phyloP scores from a whole-genome alignment of 1,140 invertebrate species.

The Stegodyphus dumicola region DNA sequence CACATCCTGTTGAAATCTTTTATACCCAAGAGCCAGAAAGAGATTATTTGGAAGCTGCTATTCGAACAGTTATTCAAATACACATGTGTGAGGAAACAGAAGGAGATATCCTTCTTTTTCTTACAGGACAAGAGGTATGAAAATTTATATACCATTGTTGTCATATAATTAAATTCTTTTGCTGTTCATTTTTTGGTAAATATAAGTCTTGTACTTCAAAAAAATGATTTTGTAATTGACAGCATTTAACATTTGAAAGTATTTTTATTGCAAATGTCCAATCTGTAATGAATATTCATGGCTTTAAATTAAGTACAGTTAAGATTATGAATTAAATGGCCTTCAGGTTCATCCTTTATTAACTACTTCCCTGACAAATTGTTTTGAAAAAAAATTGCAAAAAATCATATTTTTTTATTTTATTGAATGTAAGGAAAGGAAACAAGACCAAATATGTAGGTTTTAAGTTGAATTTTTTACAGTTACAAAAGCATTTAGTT shows the following conservation, averaged over 20 bases:
- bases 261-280: not conserved
- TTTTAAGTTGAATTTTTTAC: no score
- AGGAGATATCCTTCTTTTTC: conserved; percentile 94
- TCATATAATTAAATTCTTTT: not conserved
- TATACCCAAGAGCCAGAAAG: conserved; percentile 98
- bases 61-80: conserved; percentile 98
- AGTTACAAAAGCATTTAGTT: no score
- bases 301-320: no score
- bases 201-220: no score
- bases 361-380: no score
- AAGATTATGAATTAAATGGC: no score
- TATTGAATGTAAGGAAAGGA: no score
- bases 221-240: not conserved
- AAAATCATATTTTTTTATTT: no score
- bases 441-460: no score
- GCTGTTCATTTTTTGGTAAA: not conserved
- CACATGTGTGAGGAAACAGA: conserved; percentile 97
- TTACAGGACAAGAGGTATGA: conserved; percentile 86
- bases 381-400: no score
- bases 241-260: not conserved
- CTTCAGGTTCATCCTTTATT: no score
- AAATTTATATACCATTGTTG: conserved; percentile 24
- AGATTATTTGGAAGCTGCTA: conserved; percentile 98
- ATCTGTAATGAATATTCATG: not conserved
- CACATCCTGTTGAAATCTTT: conserved; percentile 98